A percentile compares a stretch with the other conserved stretches of the same genome.
Evolutionary conservation across 2,113 vertebrate genomes (phyloP).

Genomic region (Phalacrocorax pelagicus): DNA sequence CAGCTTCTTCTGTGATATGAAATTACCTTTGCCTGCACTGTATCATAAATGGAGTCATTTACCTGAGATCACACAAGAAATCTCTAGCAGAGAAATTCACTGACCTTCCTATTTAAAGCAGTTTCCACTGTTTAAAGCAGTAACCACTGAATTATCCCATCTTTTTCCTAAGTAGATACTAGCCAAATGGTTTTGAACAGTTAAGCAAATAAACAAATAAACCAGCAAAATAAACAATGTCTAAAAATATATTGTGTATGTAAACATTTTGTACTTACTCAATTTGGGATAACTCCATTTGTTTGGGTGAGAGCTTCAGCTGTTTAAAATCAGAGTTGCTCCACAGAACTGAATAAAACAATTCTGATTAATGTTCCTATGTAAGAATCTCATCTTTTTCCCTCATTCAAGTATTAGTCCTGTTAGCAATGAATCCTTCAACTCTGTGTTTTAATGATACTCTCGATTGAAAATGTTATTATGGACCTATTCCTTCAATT

Average conservation of each 20-base stretch:
- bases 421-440: neutral
- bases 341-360: neutral
- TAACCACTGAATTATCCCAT: neutral
- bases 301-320: neutral
- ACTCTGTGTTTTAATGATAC: neutral
- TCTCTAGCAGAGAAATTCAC: neutral
- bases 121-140: neutral
- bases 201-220: neutral
- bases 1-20: neutral
- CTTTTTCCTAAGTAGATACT: neutral
- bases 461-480: neutral
- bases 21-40: neutral
- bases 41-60: neutral
- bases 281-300: neutral
- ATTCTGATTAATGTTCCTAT: neutral
- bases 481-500: neutral
- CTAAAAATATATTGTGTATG: neutral
- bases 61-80: neutral
- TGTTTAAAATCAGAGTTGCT: neutral
- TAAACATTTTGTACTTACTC: neutral
- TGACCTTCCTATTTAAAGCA: neutral
- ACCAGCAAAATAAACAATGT: neutral
- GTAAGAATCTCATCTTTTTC: neutral
- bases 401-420: neutral
- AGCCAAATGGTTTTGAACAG: neutral